Evolutionary conservation across 1,140 invertebrate species (phyloP), one percentile per base, ranked within the genome.

Genomic region (Drosophila melanica): DNA sequence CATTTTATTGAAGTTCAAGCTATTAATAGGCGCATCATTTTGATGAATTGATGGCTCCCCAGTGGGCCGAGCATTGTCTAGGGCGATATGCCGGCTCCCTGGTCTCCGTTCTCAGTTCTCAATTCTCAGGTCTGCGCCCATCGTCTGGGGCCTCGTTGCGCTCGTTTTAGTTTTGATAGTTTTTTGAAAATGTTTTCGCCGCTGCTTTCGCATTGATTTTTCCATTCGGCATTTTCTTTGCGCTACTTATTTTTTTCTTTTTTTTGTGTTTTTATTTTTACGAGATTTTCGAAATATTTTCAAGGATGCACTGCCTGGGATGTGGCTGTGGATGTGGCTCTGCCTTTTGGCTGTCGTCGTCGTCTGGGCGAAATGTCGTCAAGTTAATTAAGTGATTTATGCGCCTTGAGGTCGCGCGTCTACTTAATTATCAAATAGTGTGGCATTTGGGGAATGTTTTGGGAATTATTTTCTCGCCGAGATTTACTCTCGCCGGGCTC

Each of bases 351-450:
- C 11, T 41, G 35, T 33, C 53, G 54, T 53, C 59, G 66, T 57
- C 45, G 75, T 70, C 65, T 65, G 60, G 60, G 70, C 65, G 45
- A 79, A 74, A 81, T 90, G 84, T 89, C 84, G 85, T 89, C 84
- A 85, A 89, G 84, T 90, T 89, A 89, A 89, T 89, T 89, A 89
- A 89, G 84, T 89, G 84, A 89, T 89, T 89, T 89, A 89, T 90
- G 79, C 77, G 69, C 77, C 47, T 84, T 69, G 85, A 90, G 85
- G 84, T 89, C 85, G 85, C 80, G 80, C 73, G 78, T 89, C 84
- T 89, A 89, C 84, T 89, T 89, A 89, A 89, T 89, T 89, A 89
- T 89, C 84, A 89, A 89, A 89, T 89, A 90, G 77, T 89, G 81
- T 89, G 84, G 84, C 80, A 89, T 90, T 79, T 80, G 65, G 67